Evolutionary conservation across 1,140 invertebrate genomes (phyloP), one percentile per base, ranked within the genome.

Genomic region (Heliconius congener): DNA sequence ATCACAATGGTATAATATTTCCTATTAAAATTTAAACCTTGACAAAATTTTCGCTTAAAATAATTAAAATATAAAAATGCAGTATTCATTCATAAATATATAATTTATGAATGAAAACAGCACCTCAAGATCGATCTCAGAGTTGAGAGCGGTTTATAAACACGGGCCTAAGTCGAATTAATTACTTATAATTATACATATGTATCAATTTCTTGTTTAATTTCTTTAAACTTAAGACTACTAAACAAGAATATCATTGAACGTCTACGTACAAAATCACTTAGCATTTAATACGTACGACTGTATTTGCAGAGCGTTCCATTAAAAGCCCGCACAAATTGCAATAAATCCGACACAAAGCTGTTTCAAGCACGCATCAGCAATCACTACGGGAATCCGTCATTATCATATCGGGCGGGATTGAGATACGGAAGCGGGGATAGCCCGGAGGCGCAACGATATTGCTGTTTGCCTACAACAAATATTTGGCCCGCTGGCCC

Each of bases 381-480:
- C 84, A 88, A 87, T 88, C 84, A 85, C 83, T 82, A 82, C 81
- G 82, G 55, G 82, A 80, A 87, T 86, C 86, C 88, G 81, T 89
- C 85, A 91, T 92, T 91, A 92, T 90, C 89, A 92, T 93, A 91
- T 85, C 83, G 88, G 86, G 85, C 81, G 85, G 78, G 83, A 85
- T 87, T 85, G 86, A 84, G 85, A 83, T 81, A 81, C 84, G 86
- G 86, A 89, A 84, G 79, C 84, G 83, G 83, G 87, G 83, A 87
- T 86, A 79, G 89, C 91, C 91, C 77, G 85, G 83, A 89, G 91
- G 91, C 90, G 87, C 88, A 90, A 81, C 91, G 89, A 93, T 93
- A 93, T 93, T 93, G 86, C 92, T 93, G 91, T 93, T 93, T 93
- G 91, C 86, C 74, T 66, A 79, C 82, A 73, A 81, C 92, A 90